Base-by-base conservation (phyloP, 1,140 invertebrate species). In the Temnothorax curvispinosus region DNA sequence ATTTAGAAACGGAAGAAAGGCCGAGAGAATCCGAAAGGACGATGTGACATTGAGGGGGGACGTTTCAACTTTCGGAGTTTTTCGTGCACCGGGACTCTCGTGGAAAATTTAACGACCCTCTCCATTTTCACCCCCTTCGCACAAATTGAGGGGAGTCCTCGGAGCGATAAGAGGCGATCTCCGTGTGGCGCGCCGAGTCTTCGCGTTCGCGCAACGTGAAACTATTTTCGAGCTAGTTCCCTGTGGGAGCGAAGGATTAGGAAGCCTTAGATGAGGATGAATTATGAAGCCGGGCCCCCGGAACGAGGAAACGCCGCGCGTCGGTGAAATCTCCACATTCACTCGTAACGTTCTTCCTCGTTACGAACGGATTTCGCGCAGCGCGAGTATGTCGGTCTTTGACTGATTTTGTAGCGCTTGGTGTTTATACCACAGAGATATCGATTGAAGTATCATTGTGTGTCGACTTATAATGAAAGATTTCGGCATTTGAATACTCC, bases 261-360 rank as follows among this genome's bases (percentile, higher is more conserved):
- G 90, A 88, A 91, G 89, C 84, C 87, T 86, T 87, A 88, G 89
- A 47, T 72, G 67, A 69, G 89, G 87, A 90, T 91, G 82, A 91
- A 91, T 91, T 91, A 91, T 75, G 82, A 90, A 88, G 64, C 77
- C 87, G 56, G 18, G 41, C 41, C 52, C 50, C 56, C 62, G 58
- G 86, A 89, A 89, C 81, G 86, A 86, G 76, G 89, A 85, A 87
- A 88, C 67, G 84, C 21, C 71, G 32, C 38, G 38, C 38, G 27
- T 67, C 65, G 21, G n/a, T 41, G 38, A 64, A 75, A 87, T 80
- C 69, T 72, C 38, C 44, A 35, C 50, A 27, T 9, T n/a, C 75
- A 32, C 74, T 75, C 54, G 35, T 62, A 47, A 85, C 52, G 52
- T 65, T 56, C 62, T 44, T 78, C 50, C 50, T 67, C 50, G 50